A percentile compares a stretch with the other conserved stretches of the same genome.
Conservation (phyloP, 92 coral and sea anemone genomes). For the Umimayanthus chanpuru region DNA sequence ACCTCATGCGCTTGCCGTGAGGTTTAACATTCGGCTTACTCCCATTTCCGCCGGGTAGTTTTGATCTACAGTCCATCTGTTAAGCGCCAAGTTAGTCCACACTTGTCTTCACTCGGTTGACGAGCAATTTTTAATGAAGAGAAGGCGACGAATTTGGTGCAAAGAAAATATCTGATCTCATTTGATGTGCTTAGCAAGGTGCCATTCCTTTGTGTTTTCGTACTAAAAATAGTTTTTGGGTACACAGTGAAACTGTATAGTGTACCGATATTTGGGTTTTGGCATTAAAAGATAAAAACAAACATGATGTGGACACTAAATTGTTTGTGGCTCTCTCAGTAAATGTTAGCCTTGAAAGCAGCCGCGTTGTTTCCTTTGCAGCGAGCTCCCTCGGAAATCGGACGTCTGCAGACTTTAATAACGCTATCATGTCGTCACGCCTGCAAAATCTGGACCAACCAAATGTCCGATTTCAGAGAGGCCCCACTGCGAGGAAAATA, state of each 20-base stretch:
- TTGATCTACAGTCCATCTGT: conserved; percentile 5
- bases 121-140: conserved; percentile 30
- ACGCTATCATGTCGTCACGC: too few relatives aligned
- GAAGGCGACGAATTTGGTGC: neutral
- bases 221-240: conserved; percentile 27
- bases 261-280: conserved; percentile 41
- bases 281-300: conserved; percentile 17
- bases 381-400: too few relatives aligned
- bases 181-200: conserved; percentile 25
- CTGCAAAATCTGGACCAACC: too few relatives aligned
- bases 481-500: too few relatives aligned
- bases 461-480: too few relatives aligned
- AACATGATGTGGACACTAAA: neutral
- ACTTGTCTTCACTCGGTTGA: neutral
- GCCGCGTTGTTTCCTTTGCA: too few relatives aligned
- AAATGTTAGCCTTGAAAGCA: too few relatives aligned
- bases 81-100: neutral
- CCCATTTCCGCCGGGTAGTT: neutral
- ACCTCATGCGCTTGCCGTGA: neutral
- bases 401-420: too few relatives aligned
- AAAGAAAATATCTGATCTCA: conserved; percentile 5
- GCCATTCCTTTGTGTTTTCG: conserved; percentile 21
- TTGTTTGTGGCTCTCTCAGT: neutral
- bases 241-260: conserved; percentile 21
- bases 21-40: neutral